phyloP scores from a whole-genome alignment of 2,113 vertebrate genomes.

The Setophaga coronata region DNA sequence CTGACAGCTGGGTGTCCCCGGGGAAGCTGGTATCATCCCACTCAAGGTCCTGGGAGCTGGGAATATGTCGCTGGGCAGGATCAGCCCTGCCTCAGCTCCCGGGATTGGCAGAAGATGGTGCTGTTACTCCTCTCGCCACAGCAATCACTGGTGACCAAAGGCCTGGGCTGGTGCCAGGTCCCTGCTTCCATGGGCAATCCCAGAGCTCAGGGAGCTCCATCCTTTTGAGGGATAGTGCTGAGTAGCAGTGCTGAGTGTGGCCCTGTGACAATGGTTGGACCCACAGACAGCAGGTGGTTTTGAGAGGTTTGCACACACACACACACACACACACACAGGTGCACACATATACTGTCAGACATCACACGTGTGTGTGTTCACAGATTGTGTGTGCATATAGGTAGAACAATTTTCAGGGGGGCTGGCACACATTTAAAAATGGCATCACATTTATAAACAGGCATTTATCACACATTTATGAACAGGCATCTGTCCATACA shows the following conservation, averaged over 20 bases:
- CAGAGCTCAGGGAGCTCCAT: fast-evolving
- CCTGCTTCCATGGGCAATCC: neutral
- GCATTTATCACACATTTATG: neutral
- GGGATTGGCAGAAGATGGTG: neutral
- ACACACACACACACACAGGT: fast-evolving
- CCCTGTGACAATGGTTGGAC: fast-evolving
- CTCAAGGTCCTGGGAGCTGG: neutral
- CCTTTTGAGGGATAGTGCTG: neutral
- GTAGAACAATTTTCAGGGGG: neutral
- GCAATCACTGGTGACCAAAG: neutral
- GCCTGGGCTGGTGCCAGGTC: neutral
- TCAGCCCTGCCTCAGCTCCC: neutral
- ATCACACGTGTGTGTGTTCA: fast-evolving
- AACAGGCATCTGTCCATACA: fast-evolving
- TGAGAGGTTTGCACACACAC: neutral
- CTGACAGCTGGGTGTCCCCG: fast-evolving
- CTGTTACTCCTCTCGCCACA: neutral
- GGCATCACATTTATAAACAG: neutral
- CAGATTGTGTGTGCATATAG: fast-evolving
- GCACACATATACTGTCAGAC: fast-evolving
- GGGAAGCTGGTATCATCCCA: neutral
- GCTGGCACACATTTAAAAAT: neutral
- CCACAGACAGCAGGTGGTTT: neutral
- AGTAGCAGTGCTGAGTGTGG: too few species aligned
- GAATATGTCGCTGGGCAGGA: fast-evolving